Base-by-base conservation (phyloP, 2,113 vertebrate species). In the Saccopteryx bilineata region DNA sequence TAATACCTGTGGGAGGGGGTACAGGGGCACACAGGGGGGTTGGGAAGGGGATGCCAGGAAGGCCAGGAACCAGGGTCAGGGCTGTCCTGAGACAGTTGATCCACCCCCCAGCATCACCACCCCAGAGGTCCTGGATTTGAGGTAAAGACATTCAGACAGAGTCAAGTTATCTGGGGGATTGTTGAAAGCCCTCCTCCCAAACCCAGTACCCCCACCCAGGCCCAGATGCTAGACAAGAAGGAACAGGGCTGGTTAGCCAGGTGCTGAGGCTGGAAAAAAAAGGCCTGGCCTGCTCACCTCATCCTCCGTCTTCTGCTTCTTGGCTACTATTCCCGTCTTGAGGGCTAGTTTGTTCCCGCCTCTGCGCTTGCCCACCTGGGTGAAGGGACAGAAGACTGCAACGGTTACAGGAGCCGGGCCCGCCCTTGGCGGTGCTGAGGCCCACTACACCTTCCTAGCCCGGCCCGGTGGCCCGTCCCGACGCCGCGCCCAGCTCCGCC, bases 331-430 rank as follows among this genome's bases (percentile, higher is more conserved):
- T 98, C 99, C 99, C 74, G 99, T 99, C 99, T 99, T 99, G 98
- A 99, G 99, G 98, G 99, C 99, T 98, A 99, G 98, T 94, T 98
- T 99, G 97, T 98, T 99, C 78, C 99, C 99, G 96, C 99, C 99
- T 99, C 99, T 98, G 98, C 99, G 99, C 98, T 99, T 99, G 98
- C 99, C 99, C 99, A 99, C 99, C 99, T 99, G 99, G 99, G 99
- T 99, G 99, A 99, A 99, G 99, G 99, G 99, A 99, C 99, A 99
- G 98, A 99, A 99, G 98, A 99, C 99, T 99, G 99, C 99, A 98
- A 99, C 99, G 99, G 99, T 99, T 99, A 99, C 97, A 98, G 98
- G 98, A 98, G 99, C 98, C 98, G 98, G 97, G 98, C 98, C 98
- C 95, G 97, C 97, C 95, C 93, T 87, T 91, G 95, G 98, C 98